Evolutionary conservation across 2,113 vertebrate species (phyloP).

Genomic region (Datnioides undecimradiatus): DNA sequence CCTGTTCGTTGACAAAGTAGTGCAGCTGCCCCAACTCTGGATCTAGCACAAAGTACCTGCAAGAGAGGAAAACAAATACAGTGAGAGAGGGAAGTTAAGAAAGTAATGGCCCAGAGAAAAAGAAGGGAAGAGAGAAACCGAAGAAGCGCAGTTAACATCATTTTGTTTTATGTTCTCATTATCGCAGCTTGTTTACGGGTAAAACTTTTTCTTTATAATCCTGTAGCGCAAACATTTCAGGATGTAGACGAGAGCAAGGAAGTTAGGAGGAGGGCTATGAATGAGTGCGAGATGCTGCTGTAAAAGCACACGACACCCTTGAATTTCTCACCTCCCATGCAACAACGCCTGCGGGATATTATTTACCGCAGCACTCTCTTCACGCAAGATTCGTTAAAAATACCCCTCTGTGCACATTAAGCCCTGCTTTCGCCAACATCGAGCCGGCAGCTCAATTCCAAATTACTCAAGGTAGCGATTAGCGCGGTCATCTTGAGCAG

Average conservation of each 20-base stretch:
- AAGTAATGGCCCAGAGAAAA: slow-evolving; percentile 47
- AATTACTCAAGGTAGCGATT: slow-evolving; percentile 55
- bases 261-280: slow-evolving; percentile 10
- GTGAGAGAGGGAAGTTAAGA: slow-evolving; percentile 28
- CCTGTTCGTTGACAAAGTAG: slow-evolving; percentile 95
- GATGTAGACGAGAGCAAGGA: neutral
- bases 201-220: slow-evolving; percentile 30
- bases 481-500: slow-evolving; percentile 41
- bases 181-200: slow-evolving; percentile 38
- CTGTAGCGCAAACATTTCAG: slow-evolving; percentile 21
- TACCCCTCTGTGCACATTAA: slow-evolving; percentile 34
- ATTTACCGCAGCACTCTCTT: slow-evolving; percentile 36
- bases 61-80: slow-evolving; percentile 34
- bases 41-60: slow-evolving; percentile 92
- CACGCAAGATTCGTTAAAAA: slow-evolving; percentile 15
- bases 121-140: neutral
- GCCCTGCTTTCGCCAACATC: slow-evolving; percentile 5
- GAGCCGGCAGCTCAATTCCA: slow-evolving; percentile 21
- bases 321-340: slow-evolving; percentile 46
- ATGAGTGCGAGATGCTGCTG: slow-evolving; percentile 1
- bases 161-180: slow-evolving; percentile 56
- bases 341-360: slow-evolving; percentile 33
- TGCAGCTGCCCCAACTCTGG: slow-evolving; percentile 92
- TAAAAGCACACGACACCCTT: slow-evolving; percentile 29
- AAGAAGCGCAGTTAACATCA: slow-evolving; percentile 15